These are phyloP conservation scores for Stichopus chloronotus DNA, from an alignment of 35 echinoderm and acorn worm genomes.

Conservation along the genomic window DNA sequence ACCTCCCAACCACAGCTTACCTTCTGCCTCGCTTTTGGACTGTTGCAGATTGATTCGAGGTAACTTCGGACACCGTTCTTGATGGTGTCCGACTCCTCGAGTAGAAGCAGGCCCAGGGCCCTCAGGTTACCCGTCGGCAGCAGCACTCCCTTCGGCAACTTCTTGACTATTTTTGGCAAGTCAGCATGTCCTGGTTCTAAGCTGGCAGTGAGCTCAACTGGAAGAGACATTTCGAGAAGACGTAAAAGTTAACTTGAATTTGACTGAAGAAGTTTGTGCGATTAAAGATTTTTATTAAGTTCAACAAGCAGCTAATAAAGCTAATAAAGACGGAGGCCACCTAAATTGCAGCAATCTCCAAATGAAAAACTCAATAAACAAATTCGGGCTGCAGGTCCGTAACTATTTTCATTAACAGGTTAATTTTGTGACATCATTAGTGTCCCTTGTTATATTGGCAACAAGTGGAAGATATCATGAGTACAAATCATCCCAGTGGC, in stretches of 20 bases:
- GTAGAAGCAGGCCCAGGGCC: conserved; percentile 75
- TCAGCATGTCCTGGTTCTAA: conserved; percentile 85
- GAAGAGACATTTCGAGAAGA: background rate
- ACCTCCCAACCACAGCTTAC: conserved; percentile 35
- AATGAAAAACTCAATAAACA: too few relatives aligned
- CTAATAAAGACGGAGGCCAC: too few relatives aligned
- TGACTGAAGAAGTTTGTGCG: too few relatives aligned
- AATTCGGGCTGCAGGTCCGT: too few relatives aligned
- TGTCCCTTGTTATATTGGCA: too few relatives aligned
- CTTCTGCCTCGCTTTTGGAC: conserved; percentile 75
- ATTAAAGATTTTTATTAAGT: background rate
- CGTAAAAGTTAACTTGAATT: background rate
- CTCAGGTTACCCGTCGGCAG: conserved; percentile 82
- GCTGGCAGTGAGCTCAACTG: conserved; percentile 95
- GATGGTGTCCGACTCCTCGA: conserved; percentile 83
- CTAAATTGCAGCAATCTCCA: too few relatives aligned
- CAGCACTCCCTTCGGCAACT: conserved; percentile 79
- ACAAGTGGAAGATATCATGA: too few relatives aligned
- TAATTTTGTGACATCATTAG: too few relatives aligned
- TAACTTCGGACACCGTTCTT: conserved; percentile 87
- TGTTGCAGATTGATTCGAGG: conserved; percentile 79
- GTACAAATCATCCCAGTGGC: too few relatives aligned
- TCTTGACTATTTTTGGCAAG: conserved; percentile 85
- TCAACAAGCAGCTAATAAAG: too few relatives aligned
- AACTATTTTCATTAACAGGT: too few relatives aligned